phyloP scores from a whole-genome alignment of 2,888 invertebrate species.

The Sminthurides aquaticus region DNA sequence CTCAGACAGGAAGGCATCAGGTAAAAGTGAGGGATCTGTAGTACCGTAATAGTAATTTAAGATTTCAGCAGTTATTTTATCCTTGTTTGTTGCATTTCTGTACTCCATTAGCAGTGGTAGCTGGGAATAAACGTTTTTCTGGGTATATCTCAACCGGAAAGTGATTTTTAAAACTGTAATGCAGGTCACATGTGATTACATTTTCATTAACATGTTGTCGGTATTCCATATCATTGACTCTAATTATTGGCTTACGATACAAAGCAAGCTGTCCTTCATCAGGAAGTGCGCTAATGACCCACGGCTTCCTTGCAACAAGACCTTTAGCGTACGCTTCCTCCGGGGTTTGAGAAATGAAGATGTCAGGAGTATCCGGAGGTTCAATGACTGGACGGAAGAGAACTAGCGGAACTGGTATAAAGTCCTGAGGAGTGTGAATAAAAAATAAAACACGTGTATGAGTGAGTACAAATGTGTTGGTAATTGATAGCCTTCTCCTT shows the following conservation, averaged over 20 bases:
- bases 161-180: not conserved
- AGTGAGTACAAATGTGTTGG: too few relatives aligned
- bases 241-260: conserved; percentile 4
- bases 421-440: not conserved
- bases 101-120: not conserved
- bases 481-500: too few relatives aligned
- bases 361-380: not conserved
- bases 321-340: conserved; percentile 33
- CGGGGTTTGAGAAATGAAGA: conserved; percentile 34
- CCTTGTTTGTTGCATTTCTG: not conserved
- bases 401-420: conserved; percentile 8
- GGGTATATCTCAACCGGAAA: not conserved
- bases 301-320: conserved; percentile 31
- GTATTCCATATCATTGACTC: not conserved
- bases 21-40: not conserved
- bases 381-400: conserved; percentile 13
- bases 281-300: conserved; percentile 23
- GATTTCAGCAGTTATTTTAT: conserved; percentile 12
- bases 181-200: not conserved
- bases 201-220: not conserved
- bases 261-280: conserved; percentile 24
- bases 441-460: conserved; percentile 2
- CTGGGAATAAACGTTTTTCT: not conserved
- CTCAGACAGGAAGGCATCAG: not conserved
- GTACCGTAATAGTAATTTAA: conserved; percentile 10